These are phyloP conservation scores for Brachynemurus nebulosus DNA, from an alignment of 2,888 invertebrate species.

Conservation along the genomic window DNA sequence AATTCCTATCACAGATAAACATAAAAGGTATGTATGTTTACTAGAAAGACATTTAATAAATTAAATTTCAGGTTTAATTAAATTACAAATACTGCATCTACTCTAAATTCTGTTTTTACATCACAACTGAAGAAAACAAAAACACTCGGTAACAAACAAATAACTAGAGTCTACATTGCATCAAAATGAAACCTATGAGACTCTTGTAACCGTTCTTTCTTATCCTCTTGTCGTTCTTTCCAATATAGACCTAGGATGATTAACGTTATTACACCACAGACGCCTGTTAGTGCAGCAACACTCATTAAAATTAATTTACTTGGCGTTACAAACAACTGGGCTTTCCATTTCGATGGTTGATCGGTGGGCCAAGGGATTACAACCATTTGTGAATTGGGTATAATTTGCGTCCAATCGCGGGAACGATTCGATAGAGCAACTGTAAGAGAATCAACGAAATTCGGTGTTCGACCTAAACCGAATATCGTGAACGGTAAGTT, in stretches of 20 bases:
- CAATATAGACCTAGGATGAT: conserved; percentile 78
- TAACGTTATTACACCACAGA: conserved; percentile 71
- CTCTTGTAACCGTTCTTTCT: conserved; percentile 62
- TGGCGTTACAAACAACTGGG: conserved; percentile 87
- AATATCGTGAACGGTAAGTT: conserved; percentile 92
- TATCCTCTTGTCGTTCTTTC: conserved; percentile 76
- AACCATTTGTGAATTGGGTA: conserved; percentile 96
- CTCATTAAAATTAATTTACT: conserved; percentile 87
- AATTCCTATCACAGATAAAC: no score
- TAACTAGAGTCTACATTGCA: conserved; percentile 59
- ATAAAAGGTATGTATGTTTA: no score
- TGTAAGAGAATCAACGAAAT: conserved; percentile 83
- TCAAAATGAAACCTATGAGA: conserved; percentile 76
- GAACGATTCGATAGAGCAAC: conserved; percentile 62
- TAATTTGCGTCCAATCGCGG: conserved; percentile 77
- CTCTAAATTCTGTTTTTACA: no score
- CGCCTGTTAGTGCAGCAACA: conserved; percentile 73
- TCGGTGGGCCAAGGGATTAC: conserved; percentile 77
- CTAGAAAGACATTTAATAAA: no score
- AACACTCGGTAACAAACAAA: no score
- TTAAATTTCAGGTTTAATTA: no score
- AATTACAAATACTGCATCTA: no score
- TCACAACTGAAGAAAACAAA: no score
- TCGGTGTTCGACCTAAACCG: conserved; percentile 94
- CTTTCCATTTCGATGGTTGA: conserved; percentile 71